A percentile compares a stretch with the other conserved stretches of the same genome.
Evolutionary conservation across 2,113 vertebrate genomes (phyloP).

Genomic region (Prionailurus viverrinus): DNA sequence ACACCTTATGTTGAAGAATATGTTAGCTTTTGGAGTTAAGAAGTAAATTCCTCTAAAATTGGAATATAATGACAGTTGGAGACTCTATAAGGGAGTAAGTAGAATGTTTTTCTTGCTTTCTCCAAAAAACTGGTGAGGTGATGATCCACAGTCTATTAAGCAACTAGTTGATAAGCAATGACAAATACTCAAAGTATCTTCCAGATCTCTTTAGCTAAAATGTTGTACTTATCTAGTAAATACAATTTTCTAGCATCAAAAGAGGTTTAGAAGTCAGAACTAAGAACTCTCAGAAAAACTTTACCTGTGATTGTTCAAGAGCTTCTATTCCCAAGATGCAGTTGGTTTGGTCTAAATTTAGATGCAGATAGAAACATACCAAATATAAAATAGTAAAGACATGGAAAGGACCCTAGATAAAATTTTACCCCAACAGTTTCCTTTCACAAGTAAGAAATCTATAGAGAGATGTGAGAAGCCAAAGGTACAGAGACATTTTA

Average conservation of each 20-base stretch:
- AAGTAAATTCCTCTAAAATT: conserved; percentile 49
- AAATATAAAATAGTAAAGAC: background rate
- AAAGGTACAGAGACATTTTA: background rate
- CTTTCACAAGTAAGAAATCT: conserved; percentile 1
- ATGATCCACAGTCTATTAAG: background rate
- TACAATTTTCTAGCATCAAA: conserved; percentile 13
- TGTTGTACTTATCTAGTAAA: conserved; percentile 26
- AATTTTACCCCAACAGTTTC: conserved; percentile 6
- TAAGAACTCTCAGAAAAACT: background rate
- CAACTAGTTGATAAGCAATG: background rate
- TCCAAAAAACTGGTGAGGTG: conserved; percentile 9
- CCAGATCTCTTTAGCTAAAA: conserved; percentile 12
- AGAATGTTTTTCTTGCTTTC: background rate
- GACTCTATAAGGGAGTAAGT: background rate
- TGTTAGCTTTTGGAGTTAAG: conserved; percentile 30
- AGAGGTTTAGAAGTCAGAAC: background rate
- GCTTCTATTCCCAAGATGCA: background rate
- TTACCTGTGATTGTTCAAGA: background rate
- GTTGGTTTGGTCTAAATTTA: conserved; percentile 24
- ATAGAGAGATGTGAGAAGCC: background rate
- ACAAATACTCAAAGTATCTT: background rate
- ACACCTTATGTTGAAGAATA: background rate
- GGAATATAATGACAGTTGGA: background rate
- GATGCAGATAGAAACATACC: conserved; percentile 11
- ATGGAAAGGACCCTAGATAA: background rate